Evolutionary conservation across 2,797 vertebrate genomes (phyloP).

Genomic region (Oreonectes daqikongensis): DNA sequence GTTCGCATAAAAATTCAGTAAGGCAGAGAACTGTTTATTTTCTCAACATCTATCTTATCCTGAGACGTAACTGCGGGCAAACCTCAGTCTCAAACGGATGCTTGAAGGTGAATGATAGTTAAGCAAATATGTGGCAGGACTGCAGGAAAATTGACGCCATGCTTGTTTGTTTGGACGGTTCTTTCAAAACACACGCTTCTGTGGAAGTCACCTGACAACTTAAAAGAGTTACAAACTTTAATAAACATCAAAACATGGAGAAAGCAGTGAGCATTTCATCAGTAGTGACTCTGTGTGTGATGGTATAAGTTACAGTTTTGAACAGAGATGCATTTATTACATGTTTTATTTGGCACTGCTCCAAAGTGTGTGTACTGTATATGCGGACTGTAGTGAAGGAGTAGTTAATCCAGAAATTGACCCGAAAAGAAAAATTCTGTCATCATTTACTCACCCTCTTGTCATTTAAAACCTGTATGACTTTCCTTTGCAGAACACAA

Average conservation of each 20-base stretch:
- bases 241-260: not conserved
- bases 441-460: too few relatives aligned
- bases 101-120: constrained; percentile 32
- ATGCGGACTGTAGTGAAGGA: not conserved
- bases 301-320: not conserved
- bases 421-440: too few relatives aligned
- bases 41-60: constrained; percentile 2
- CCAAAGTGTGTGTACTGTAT: constrained; percentile 31
- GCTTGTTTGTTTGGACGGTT: constrained; percentile 38
- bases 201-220: constrained; percentile 21
- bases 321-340: constrained; percentile 21
- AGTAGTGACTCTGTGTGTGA: not conserved
- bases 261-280: not conserved
- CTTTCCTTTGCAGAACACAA: too few relatives aligned
- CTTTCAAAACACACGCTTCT: constrained; percentile 7
- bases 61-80: constrained; percentile 1
- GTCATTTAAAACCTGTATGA: too few relatives aligned
- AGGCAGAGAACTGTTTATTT: constrained; percentile 14
- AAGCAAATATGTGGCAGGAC: constrained; percentile 26
- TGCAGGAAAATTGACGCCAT: constrained; percentile 22
- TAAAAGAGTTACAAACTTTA: constrained; percentile 9
- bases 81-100: not conserved
- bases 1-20: not conserved
- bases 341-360: constrained; percentile 43
- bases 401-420: too few relatives aligned